Conservation (phyloP, 2,797 vertebrate species). For the Steatocranus sp. region DNA sequence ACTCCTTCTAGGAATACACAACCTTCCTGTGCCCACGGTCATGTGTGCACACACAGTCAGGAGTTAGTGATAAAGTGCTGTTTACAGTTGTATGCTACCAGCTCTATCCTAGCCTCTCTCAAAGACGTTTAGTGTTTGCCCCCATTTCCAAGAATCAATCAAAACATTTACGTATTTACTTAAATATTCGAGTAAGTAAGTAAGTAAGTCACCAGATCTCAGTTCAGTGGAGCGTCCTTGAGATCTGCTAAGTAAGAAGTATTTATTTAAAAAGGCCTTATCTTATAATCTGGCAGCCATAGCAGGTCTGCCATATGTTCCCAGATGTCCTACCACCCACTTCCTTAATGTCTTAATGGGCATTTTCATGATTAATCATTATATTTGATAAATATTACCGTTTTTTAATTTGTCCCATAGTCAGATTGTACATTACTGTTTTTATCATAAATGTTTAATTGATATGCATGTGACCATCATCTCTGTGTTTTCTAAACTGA, state of each 20-base stretch:
- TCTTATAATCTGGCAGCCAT: not conserved
- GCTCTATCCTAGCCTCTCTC: not conserved
- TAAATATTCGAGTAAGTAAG: not conserved
- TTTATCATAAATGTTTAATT: rapidly evolving
- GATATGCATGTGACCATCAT: not conserved
- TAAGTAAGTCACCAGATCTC: not conserved
- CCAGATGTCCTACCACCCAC: not conserved
- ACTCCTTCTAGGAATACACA: conserved; percentile 32
- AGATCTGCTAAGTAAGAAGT: not conserved
- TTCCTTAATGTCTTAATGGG: not conserved
- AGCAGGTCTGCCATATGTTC: not conserved
- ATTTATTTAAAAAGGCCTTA: not conserved
- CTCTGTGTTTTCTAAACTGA: not conserved
- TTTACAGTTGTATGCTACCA: not conserved
- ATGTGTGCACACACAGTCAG: not conserved
- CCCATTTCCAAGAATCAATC: not conserved
- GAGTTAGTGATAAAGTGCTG: conserved; percentile 6
- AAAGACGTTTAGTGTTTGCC: not conserved
- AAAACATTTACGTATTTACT: not conserved
- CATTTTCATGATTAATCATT: not conserved
- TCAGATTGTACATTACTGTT: not conserved
- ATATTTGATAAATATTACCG: not conserved
- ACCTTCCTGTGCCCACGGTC: not conserved
- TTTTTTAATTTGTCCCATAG: not conserved
- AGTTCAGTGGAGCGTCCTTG: rapidly evolving